Base-by-base conservation (phyloP, 1,140 invertebrate species). In the Orchesella cincta region DNA sequence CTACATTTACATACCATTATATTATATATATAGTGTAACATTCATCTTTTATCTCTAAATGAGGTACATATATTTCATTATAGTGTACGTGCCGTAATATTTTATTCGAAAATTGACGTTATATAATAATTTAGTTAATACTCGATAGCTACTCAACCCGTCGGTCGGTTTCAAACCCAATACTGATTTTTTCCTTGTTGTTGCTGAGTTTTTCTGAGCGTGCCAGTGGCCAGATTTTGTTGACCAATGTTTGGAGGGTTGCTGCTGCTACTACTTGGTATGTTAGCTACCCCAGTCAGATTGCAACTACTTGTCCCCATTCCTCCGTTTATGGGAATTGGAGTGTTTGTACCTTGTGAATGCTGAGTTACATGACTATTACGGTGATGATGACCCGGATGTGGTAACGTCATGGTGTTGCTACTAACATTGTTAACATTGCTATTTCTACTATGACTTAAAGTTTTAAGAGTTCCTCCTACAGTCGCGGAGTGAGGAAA, bases 181-280 rank as follows among this genome's bases (percentile, higher is more conserved):
- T 82, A 82, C 76, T 82, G 81, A 76, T 82, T 82, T 70, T 81
- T 81, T 28, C 74, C 80, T 54, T 35, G 77, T 73, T 31, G 72
- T 73, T 35, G 73, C 20, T 74, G 39, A 54, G 76, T 33, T 26
- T 73, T 77, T 36, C 76, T 77, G 28, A 75, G 62, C 29, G 78
- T 79, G 0, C 78, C 78, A 1, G 67, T 46, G 75, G 20, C 52
- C 18, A 52, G 73, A 77, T 67, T 77, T 26, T 64, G 71, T 23
- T 70, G 39, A 62, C 34, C 76, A 31, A 52, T 76, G 29, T 34
- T 76, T 8, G 34, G 67, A 12, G 35, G 16, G 29, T 57, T 52
- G 67, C 31, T 74, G 34, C 34, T 77, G 23, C 57, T 77, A 23
- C 67, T 35, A 23, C n/a, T 73, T 16, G 70, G 70, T 35, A 46